Base-by-base conservation (phyloP, 1,140 invertebrate genomes). In the Colletes latitarsis region DNA sequence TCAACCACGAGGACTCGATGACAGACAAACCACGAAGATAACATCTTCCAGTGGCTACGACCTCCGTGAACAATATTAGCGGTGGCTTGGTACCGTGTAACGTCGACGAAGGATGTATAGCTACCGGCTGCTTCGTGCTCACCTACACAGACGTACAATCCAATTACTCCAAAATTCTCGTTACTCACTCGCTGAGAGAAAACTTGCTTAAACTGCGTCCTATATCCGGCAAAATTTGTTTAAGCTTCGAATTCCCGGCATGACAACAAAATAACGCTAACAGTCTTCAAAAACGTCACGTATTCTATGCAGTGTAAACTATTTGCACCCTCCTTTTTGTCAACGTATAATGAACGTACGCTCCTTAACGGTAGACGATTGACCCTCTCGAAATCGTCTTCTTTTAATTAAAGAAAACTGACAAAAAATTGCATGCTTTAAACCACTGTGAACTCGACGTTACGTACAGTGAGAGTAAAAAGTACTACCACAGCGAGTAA, bases 41-140 rank as follows among this genome's bases (percentile, higher is more conserved):
- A 85, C 96, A 96, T 87, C 96, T 97, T 55, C 95, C 95, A 0
- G 98, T 99, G 88, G 97, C 95, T 15, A 99, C 95, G 55, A 99
- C 94, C 94, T 99, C 98, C 1, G 96, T 97, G 92, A 97, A 99
- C 9, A 99, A 93, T n/a, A 99, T 94, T 79, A 95, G 96, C 41
- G 95, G 94, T 0, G 97, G 96, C 86, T 96, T 95, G 66, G 95
- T 95, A 57, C 96, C 93, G 90, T 96, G 96, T 62, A 98, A 91
- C 64, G 95, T 94, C 14, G 97, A 97, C 19, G 96, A 96, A 10
- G 98, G 98, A 94, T 99, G 98, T 89, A 99, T 97, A 53, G 94
- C 91, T 8, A 97, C 96, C 30, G 94, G 91, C 91, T 97, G 95
- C 70, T 94, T 94, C 39, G 95, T 95, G 53, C 94, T 94, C 68